Base-by-base conservation (phyloP, 2,888 invertebrate species). In the Drosophila rellima region DNA sequence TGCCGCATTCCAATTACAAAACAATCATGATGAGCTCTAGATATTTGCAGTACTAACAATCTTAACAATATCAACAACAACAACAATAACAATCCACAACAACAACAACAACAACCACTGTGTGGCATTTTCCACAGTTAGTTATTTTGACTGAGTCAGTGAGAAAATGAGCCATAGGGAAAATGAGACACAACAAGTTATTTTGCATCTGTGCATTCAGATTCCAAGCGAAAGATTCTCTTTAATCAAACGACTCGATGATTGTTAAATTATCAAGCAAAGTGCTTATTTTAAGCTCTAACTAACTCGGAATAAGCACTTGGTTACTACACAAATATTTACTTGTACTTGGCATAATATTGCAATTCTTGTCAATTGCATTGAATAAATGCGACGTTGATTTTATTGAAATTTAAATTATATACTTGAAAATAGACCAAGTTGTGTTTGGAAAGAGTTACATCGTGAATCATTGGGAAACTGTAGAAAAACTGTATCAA, bases 1-100 rank as follows among this genome's bases (percentile, higher is more conserved):
- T 63, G 71, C 66, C 64, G 63, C 85, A 83, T 86, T 83, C 87
- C 89, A 84, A 84, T 88, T 86, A 88, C 83, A 86, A 88, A 88
- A 88, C 83, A 84, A 84, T 84, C 87, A 80, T 83, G 83, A 88
- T 73, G 87, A 88, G 89, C 80, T 77, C 86, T 63, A 88, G 68
- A 82, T 88, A 85, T 68, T 81, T 73, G 57, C 70, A 29, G 20
- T 17, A 26, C 31, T 10, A 47, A 29, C 20, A 40, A 5, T n/a
- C n/a, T 37, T 13, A 18, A 29, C 23, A 31, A 60, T n/a, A 13
- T 15, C 11, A 20, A 56, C 20, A n/a, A 26, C 45, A 18, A 35
- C 15, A 23, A 51, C 42, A 10, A 45, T 13, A 18, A 29, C 23
- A 31, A 60, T n/a, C n/a, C n/a, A n/a, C 42, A 13, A 23, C 11